A percentile compares a stretch with the other conserved stretches of the same genome.
phyloP scores from a whole-genome alignment of 2,113 vertebrate genomes.

The Marcusenius ussheri region DNA sequence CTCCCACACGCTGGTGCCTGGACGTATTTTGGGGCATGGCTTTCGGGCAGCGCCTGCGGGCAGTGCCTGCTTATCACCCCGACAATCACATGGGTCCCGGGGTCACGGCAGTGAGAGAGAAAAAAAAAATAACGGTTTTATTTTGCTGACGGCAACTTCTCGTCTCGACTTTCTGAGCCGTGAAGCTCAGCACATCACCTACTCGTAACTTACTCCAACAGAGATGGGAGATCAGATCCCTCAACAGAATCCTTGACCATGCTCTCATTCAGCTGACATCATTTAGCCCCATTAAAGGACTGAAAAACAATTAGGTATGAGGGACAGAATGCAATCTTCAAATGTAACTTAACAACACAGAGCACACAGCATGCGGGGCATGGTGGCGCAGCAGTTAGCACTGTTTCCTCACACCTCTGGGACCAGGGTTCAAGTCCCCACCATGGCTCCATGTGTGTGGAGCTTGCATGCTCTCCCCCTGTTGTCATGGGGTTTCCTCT shows the following conservation, averaged over 20 bases:
- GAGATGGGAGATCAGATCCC: neutral
- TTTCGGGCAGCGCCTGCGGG: neutral
- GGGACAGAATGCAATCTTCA: neutral
- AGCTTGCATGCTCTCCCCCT: too few relatives aligned
- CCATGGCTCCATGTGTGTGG: too few relatives aligned
- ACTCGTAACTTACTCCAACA: neutral
- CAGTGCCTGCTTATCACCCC: neutral
- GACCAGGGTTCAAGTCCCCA: neutral
- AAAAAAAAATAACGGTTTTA: neutral
- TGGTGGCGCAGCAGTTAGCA: too few relatives aligned
- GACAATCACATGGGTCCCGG: neutral
- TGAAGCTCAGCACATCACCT: neutral
- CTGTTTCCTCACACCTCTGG: neutral
- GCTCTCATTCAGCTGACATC: neutral
- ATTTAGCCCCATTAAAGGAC: neutral
- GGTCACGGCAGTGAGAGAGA: neutral
- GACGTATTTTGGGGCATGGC: neutral
- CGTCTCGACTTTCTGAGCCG: neutral
- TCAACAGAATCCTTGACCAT: neutral
- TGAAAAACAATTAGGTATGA: neutral
- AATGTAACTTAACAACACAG: neutral
- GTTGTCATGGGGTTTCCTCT: too few relatives aligned
- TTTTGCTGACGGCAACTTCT: neutral
- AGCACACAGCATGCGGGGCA: neutral
- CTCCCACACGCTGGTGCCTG: neutral